Base-by-base conservation (phyloP, 2,888 invertebrate genomes). In the Agriopis marginaria region DNA sequence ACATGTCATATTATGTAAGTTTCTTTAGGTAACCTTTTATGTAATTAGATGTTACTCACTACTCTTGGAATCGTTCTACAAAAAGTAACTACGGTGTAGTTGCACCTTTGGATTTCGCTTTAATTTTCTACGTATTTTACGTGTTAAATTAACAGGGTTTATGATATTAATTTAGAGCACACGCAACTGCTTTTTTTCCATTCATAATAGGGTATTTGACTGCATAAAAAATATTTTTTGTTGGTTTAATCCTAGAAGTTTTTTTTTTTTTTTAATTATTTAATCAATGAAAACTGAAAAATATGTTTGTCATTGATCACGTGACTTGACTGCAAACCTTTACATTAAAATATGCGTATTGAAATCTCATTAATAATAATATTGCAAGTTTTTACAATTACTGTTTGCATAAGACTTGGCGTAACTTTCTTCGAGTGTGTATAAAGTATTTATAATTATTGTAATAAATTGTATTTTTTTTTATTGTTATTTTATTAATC, bases 371-470 rank as follows among this genome's bases (percentile, higher is more conserved):
- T 23, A 39, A 32, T 51, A 11, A 50, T 1, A 32, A 12, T 39
- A 54, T 7, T 39, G 39, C n/a, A 39, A n/a, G 12, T 54, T 53
- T 32, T 32, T 54, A 3, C 11, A 3, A 39, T 54, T 39, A 54
- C 32, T 11, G 12, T 39, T 54, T 54, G 32, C 39, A 54, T 39
- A 54, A 54, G 54, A 8, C 12, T 1, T 14, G 9, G 17, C 39
- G 7, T 17, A 10, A 56, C 54, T 61, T 23, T 61, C 42, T 54
- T 55, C 12, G 44, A 23, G 62, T 62, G 55, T 63, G 58, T 56
- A 59, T 68, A 54, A 63, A 68, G 14, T 63, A 63, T 63, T 63
- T 53, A 39, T 59, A 59, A 63, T 58, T 12, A 56, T 63, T 64
- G 44, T 60, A 63, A 68, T 68, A 63, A 63, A 68, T 54, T 53